A percentile compares a stretch with the other conserved stretches of the same genome.
Evolutionary conservation across 2,797 vertebrate species (phyloP).

Genomic region (Garrulus glandarius): DNA sequence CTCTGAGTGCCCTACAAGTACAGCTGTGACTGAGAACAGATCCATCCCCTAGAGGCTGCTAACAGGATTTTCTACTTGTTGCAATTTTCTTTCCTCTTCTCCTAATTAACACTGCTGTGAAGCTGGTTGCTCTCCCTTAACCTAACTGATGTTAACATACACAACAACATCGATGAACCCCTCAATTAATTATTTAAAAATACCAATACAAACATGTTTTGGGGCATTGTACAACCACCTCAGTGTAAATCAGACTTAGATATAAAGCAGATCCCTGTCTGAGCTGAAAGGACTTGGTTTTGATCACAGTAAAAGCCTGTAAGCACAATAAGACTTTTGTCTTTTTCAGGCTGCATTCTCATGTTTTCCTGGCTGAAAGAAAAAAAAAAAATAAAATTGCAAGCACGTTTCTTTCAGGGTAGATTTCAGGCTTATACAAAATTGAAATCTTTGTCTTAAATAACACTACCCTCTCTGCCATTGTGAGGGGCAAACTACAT

Average conservation of each 20-base stretch:
- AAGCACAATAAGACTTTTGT: neutral
- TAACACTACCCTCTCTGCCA: neutral
- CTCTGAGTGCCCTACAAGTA: rapidly evolving
- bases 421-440: neutral
- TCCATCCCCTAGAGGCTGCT: neutral
- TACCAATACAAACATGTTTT: neutral
- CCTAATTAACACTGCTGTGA: neutral
- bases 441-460: neutral
- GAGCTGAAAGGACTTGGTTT: neutral
- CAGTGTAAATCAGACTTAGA: neutral
- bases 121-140: neutral
- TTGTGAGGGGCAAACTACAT: neutral
- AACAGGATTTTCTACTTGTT: neutral
- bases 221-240: neutral
- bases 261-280: neutral
- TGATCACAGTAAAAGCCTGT: neutral
- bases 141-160: neutral
- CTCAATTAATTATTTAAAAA: constrained; percentile 2
- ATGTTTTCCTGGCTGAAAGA: neutral
- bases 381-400: neutral
- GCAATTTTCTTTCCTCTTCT: neutral
- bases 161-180: neutral
- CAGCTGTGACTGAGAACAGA: neutral
- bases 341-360: neutral
- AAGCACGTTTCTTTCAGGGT: neutral